Evolutionary conservation across 2,888 invertebrate genomes (phyloP).

Genomic region (Nasonia oneida): DNA sequence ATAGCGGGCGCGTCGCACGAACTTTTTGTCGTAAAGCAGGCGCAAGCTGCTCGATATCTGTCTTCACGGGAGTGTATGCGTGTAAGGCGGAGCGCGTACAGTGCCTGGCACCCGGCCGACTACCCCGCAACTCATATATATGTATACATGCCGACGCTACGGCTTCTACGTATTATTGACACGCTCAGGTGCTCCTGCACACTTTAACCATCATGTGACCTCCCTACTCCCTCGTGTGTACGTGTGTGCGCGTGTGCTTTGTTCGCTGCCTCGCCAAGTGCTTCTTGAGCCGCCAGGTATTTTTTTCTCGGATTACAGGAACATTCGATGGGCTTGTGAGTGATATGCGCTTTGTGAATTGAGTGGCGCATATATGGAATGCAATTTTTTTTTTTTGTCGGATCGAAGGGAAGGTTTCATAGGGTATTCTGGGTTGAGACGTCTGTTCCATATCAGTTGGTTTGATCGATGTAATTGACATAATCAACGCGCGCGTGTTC

Average conservation of each 20-base stretch:
- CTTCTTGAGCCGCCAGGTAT: neutral
- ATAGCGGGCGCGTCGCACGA: slow-evolving; percentile 15
- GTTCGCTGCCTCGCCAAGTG: neutral
- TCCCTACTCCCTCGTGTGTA: neutral
- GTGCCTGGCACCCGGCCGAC: slow-evolving; percentile 40
- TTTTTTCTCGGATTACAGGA: neutral
- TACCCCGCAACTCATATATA: neutral
- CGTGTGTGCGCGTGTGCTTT: neutral
- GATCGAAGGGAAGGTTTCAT: neutral
- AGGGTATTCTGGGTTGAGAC: too few species aligned
- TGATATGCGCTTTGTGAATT: too few species aligned
- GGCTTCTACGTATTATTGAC: slow-evolving; percentile 49
- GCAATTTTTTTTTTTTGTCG: neutral
- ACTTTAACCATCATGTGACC: neutral
- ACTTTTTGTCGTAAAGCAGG: slow-evolving; percentile 35
- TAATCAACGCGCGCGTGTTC: too few species aligned
- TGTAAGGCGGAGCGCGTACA: neutral
- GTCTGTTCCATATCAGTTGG: too few species aligned
- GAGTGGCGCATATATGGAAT: neutral
- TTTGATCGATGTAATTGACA: too few species aligned
- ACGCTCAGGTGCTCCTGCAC: neutral
- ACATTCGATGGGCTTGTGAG: neutral
- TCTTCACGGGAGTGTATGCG: neutral
- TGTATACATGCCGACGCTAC: neutral
- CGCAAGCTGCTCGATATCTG: slow-evolving; percentile 20